Conservation (phyloP, 2,888 invertebrate genomes). For the Drosophila heteroneura region DNA sequence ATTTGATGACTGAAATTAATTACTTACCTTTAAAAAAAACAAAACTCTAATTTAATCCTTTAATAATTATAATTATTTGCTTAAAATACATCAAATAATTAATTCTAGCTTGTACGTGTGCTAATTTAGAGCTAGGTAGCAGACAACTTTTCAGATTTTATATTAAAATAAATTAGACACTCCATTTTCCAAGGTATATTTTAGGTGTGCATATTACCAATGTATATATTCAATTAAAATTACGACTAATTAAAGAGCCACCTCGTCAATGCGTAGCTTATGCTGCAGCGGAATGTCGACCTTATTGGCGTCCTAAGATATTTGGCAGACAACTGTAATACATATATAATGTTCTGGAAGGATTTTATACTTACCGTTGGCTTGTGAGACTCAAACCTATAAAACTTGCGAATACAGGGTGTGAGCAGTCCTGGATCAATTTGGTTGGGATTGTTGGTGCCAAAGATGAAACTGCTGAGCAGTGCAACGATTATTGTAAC, state of each 20-base stretch:
- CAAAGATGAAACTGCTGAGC: slow-evolving; percentile 78
- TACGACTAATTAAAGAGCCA: slow-evolving; percentile 63
- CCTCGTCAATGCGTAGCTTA: slow-evolving; percentile 72
- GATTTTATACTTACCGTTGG: slow-evolving; percentile 28
- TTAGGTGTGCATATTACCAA: background rate
- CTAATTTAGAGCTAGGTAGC: background rate
- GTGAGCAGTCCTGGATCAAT: slow-evolving; percentile 88
- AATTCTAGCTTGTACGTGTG: background rate
- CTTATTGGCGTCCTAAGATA: slow-evolving; percentile 64
- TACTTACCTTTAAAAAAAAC: too few relatives aligned
- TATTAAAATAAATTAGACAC: background rate
- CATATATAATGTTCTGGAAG: background rate
- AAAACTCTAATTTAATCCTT: background rate
- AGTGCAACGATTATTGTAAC: slow-evolving; percentile 87
- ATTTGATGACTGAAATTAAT: background rate
- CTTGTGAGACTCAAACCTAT: slow-evolving; percentile 32
- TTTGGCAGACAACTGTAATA: background rate
- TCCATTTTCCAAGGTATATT: background rate
- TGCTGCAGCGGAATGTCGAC: slow-evolving; percentile 73
- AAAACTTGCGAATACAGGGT: slow-evolving; percentile 85
- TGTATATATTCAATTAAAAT: background rate
- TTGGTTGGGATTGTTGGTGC: slow-evolving; percentile 87
- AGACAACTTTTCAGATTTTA: background rate
- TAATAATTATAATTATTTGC: too few relatives aligned
- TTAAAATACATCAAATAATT: background rate